Conservation (phyloP, 2,113 vertebrate species). For the Anseranas semipalmata region DNA sequence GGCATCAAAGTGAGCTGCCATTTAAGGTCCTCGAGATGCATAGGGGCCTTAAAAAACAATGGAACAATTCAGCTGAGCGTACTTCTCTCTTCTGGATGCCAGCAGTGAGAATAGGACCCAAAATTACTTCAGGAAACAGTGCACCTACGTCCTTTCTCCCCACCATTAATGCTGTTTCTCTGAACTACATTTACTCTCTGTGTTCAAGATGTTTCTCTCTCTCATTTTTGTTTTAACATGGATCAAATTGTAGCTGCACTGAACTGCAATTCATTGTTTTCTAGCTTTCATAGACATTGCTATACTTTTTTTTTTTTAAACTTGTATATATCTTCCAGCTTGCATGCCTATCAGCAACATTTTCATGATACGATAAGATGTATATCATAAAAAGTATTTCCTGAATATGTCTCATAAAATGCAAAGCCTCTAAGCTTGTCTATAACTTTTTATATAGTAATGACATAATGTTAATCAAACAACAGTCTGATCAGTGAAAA, state of each 20-base stretch:
- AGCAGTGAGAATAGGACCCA: not conserved
- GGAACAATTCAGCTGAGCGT: not conserved
- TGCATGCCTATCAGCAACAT: not conserved
- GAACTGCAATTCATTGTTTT: not conserved
- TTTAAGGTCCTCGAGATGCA: not conserved
- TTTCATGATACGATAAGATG: not conserved
- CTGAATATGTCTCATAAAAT: not conserved
- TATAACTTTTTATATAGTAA: not conserved
- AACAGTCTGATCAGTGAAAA: not conserved
- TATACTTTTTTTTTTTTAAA: not conserved
- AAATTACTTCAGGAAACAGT: not conserved
- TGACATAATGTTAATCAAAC: not conserved
- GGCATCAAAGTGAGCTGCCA: not conserved
- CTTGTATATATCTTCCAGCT: not conserved
- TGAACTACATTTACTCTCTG: not conserved
- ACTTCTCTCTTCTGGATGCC: not conserved
- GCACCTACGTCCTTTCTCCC: not conserved
- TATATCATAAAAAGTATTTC: not conserved
- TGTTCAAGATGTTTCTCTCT: not conserved
- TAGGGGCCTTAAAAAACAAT: not conserved
- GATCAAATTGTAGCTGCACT: not conserved
- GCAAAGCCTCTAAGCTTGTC: not conserved
- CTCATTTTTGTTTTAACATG: not conserved
- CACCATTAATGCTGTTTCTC: not conserved
- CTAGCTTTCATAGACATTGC: not conserved